Evolutionary conservation across 2,113 vertebrate genomes (phyloP).

Genomic region (Sinocyclocheilus grahami): DNA sequence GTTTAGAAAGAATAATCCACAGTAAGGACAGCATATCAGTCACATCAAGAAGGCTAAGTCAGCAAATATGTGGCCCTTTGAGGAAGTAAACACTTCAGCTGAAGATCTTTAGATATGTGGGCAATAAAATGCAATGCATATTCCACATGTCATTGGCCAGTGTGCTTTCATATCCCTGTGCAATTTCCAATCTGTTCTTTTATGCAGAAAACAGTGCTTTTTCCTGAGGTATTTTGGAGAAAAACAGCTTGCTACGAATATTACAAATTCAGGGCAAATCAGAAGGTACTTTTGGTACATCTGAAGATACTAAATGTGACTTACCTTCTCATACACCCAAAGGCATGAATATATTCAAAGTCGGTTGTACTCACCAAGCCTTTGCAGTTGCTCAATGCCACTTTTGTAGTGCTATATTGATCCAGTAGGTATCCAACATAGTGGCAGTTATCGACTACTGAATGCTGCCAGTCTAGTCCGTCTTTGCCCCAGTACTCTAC

Average conservation of each 20-base stretch:
- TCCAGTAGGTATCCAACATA: conserved; percentile 92
- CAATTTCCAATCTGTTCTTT: conserved; percentile 25
- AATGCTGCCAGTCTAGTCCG: conserved; percentile 89
- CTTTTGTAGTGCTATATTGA: conserved; percentile 85
- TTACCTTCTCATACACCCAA: conserved; percentile 57
- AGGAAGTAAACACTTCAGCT: conserved; percentile 24
- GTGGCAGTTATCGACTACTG: conserved; percentile 90
- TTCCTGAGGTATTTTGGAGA: conserved; percentile 47
- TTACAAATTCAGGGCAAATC: background rate
- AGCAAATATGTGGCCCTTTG: conserved; percentile 16
- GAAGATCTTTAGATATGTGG: conserved; percentile 29
- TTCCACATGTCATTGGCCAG: conserved; percentile 54
- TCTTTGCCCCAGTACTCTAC: conserved; percentile 97
- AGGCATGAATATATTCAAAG: conserved; percentile 27
- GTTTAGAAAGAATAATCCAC: background rate
- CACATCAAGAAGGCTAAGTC: conserved; percentile 6
- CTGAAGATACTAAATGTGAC: background rate
- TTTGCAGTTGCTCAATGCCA: conserved; percentile 95
- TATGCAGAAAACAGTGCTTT: conserved; percentile 44
- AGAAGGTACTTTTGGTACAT: background rate
- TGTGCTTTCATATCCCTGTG: background rate
- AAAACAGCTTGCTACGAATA: background rate
- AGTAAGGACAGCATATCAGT: background rate
- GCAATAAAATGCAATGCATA: conserved; percentile 47
- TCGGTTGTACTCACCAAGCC: conserved; percentile 88